Conservation (phyloP, 2,888 invertebrate species). For the Drosophila ezoana region DNA sequence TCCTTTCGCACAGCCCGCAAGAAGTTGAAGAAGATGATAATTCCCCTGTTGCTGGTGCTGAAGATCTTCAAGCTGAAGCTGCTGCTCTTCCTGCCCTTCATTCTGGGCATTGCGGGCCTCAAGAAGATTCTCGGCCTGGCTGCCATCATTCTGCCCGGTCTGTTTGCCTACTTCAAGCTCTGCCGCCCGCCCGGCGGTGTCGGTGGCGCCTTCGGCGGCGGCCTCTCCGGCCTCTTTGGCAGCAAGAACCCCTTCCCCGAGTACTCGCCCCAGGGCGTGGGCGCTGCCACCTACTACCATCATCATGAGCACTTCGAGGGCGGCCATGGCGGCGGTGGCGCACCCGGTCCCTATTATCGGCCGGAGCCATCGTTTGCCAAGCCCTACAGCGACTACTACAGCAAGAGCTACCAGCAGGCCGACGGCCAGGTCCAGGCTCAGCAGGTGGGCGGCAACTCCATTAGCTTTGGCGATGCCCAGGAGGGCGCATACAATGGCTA, state of each 20-base stretch:
- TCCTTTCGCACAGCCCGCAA: conserved; percentile 88
- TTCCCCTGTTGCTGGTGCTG: conserved; percentile 92
- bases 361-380: conserved; percentile 82
- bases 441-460: conserved; percentile 81
- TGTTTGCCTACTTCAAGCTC: conserved; percentile 93
- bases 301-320: conserved; percentile 84
- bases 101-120: conserved; percentile 92
- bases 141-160: conserved; percentile 91
- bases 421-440: conserved; percentile 26
- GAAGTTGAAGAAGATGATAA: conserved; percentile 92
- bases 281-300: conserved; percentile 87
- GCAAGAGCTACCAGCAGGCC: conserved; percentile 83
- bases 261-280: conserved; percentile 91
- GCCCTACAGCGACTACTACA: conserved; percentile 85
- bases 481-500: conserved; percentile 91
- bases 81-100: conserved; percentile 92
- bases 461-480: conserved; percentile 88
- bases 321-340: conserved; percentile 54
- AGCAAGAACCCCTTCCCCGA: conserved; percentile 85
- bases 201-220: conserved; percentile 82
- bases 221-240: conserved; percentile 81
- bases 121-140: conserved; percentile 93
- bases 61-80: conserved; percentile 94
- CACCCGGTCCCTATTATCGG: conserved; percentile 76
- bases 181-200: conserved; percentile 90